phyloP scores from a whole-genome alignment of 2,797 vertebrate species.

The Mormyrops boulengeri region DNA sequence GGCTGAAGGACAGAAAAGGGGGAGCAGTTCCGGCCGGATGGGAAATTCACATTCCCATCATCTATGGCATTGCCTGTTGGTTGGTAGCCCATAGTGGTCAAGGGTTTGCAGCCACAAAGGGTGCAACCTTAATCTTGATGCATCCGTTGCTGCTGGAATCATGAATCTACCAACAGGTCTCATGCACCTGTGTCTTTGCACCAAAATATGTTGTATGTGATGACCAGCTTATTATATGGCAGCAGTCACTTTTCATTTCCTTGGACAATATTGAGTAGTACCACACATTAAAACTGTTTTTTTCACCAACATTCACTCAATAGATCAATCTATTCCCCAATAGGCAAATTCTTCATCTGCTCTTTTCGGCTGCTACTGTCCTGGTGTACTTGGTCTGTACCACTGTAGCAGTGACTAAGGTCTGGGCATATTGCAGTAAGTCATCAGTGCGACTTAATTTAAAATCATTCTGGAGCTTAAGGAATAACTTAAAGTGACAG shows the following conservation, averaged over 20 bases:
- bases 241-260: not conserved
- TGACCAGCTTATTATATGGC: not conserved
- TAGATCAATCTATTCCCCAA: not conserved
- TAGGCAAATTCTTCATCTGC: not conserved
- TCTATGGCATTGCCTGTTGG: not conserved
- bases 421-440: conserved; percentile 2
- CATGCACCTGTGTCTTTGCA: not conserved
- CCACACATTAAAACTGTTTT: not conserved
- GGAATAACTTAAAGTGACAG: not conserved
- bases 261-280: not conserved
- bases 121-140: not conserved
- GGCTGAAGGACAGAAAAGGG: not conserved
- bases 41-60: not conserved
- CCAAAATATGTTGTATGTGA: not conserved
- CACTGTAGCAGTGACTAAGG: not conserved
- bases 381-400: not conserved
- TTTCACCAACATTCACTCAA: not conserved
- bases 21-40: not conserved
- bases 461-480: not conserved
- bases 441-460: not conserved
- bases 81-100: not conserved
- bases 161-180: not conserved
- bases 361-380: not conserved
- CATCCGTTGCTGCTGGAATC: not conserved
- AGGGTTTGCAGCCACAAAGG: not conserved